A percentile compares a stretch with the other conserved stretches of the same genome.
Conservation (phyloP, 2,888 invertebrate genomes). For the Auanema sp. region DNA sequence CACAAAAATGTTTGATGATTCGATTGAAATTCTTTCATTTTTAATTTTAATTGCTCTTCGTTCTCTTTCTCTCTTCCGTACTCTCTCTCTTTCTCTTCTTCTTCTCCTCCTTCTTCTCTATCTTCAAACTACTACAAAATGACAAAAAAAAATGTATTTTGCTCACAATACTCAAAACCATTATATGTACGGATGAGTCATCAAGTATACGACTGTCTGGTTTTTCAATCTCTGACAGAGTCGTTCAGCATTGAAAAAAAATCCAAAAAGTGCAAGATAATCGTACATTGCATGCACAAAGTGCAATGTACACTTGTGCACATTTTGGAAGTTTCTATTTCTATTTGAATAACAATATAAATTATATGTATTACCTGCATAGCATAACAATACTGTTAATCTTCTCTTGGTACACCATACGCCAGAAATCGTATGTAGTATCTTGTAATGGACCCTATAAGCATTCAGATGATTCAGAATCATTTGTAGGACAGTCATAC, state of each 20-base stretch:
- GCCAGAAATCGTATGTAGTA: constrained; percentile 92
- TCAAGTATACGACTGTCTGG: no score
- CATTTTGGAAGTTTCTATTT: no score
- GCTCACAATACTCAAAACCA: no score
- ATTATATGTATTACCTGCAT: constrained; percentile 31
- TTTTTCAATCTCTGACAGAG: no score
- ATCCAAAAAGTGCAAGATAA: no score
- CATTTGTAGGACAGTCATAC: constrained; percentile 11
- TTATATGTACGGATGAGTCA: no score
- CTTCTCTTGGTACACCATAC: constrained; percentile 94
- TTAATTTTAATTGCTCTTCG: background rate
- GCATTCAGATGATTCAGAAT: background rate
- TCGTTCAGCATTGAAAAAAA: no score
- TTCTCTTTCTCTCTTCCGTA: background rate
- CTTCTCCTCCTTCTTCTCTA: background rate
- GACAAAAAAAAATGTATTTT: background rate
- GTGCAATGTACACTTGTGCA: no score
- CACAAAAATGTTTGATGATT: background rate
- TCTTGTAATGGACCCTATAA: constrained; percentile 83
- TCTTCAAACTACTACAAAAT: background rate
- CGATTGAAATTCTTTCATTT: constrained; percentile 4
- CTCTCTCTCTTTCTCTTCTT: constrained; percentile 1
- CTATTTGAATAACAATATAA: background rate
- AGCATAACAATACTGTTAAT: constrained; percentile 40
- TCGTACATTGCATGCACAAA: no score